Base-by-base conservation (phyloP, 1,140 invertebrate genomes). In the Pomacea maculata region DNA sequence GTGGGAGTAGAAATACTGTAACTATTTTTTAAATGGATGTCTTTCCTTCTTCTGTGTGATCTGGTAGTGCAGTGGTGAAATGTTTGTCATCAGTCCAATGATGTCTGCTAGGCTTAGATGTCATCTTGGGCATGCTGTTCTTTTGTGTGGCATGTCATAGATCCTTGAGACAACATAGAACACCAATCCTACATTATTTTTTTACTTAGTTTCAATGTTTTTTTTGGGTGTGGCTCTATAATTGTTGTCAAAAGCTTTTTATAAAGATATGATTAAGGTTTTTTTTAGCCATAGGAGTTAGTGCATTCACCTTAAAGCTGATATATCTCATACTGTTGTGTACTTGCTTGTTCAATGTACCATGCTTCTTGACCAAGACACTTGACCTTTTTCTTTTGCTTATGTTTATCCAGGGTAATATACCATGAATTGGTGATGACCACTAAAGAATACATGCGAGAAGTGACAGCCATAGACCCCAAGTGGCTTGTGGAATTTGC, bases 401-500 rank as follows among this genome's bases (percentile, higher is more conserved):
- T 83, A 57, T 57, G 75, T 45, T 83, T 86, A 88, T 89, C 63
- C 89, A 96, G 95, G 96, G 97, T 99, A 0, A 96, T 99, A 75
- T 99, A 99, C 90, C 98, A 99, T 89, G 98, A 99, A 91, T 91
- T 99, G 75, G 98, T 99, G 1, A 96, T 99, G 91, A 99, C 99
- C 0, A 99, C 99, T 0, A 99, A 99, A 88, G 99, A 99, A 91
- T 99, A 99, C 89, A 99, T 99, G 99, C 93, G 98, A 71, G 97
- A 99, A 92, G 98, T 99, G 1, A 99, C 98, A 0, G 97, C 97
- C 0, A 99, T 99, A 70, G 99, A 99, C 93, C 97, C 99, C 0
- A 98, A 99, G 92, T 99, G 99, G 99, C 92, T 99, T 45, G 98
- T 99, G 3, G 98, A 99, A 91, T 99, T 98, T 92, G 99, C 99